Base-by-base conservation (phyloP, 2,113 vertebrate genomes). In the Trogon surrucura region DNA sequence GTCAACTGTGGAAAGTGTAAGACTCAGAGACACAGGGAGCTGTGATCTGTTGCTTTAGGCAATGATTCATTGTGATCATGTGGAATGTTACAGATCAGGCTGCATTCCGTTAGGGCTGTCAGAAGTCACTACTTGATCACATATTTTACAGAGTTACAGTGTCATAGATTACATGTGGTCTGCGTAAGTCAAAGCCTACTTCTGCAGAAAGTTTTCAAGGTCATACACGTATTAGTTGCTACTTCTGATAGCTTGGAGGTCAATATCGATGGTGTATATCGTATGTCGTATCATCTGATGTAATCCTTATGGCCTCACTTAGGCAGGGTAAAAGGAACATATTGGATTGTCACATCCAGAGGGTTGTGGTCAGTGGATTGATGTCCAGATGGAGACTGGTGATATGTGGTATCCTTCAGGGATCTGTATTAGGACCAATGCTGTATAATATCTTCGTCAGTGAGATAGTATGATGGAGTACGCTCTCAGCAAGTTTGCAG, bases 211-310 rank as follows among this genome's bases (percentile, higher is more conserved):
- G 44, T 30, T 48, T 71, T 23, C 53, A 71, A 81, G 80, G 65
- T 45, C 38, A 13, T 41, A 26, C 2, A 1, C 13, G 44, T 32
- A 13, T 12, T 5, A 2, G 10, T 15, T 32, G 27, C 26, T 54
- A 4, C 27, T 71, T 53, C 64, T 48, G 36, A 27, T 36, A 62
- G 26, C 34, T 36, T 0, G 66, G 51, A 80, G 27, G 8, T 8
- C 22, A 45, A 6, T 9, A 29, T 1, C 2, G 0, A 2, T 1
- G 4, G 5, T 9, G 9, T 5, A 0, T 11, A 26, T n/a, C 6
- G 8, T 5, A 7, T 1, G 3, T 29, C 16, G 4, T 6, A 19
- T 18, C 47, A 6, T 13, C 51, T 17, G 13, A 21, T 16, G 10
- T 29, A 69, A 95, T 34, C 3, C 13, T 25, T 7, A 6, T 0